Evolutionary conservation across 2,113 vertebrate genomes (phyloP).

Genomic region (Leptobrachium leishanense): DNA sequence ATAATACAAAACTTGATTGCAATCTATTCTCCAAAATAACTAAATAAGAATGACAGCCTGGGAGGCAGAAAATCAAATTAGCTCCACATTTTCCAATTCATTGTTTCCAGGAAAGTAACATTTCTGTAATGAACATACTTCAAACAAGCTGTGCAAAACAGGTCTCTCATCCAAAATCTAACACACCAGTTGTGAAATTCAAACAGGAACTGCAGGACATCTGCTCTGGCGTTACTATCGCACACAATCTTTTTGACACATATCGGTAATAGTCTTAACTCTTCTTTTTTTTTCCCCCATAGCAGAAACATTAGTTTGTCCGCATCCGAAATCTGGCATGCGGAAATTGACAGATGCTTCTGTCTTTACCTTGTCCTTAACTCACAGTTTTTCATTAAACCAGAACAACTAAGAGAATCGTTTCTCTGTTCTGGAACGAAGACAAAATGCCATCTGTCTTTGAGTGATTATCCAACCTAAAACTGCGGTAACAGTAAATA

Average conservation of each 20-base stretch:
- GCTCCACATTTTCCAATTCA: slow-evolving; percentile 67
- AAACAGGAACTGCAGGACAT: slow-evolving; percentile 72
- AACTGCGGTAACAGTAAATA: slow-evolving; percentile 54
- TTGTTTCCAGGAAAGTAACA: slow-evolving; percentile 75
- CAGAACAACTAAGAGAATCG: slow-evolving; percentile 71
- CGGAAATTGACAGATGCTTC: slow-evolving; percentile 72
- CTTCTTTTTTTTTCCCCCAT: slow-evolving; percentile 55
- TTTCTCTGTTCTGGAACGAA: slow-evolving; percentile 73
- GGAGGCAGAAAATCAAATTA: slow-evolving; percentile 63
- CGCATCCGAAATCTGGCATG: slow-evolving; percentile 71
- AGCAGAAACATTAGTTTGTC: slow-evolving; percentile 75
- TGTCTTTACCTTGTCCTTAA: slow-evolving; percentile 76
- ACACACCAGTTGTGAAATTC: slow-evolving; percentile 72
- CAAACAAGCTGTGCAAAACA: slow-evolving; percentile 67
- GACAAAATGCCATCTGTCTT: slow-evolving; percentile 79
- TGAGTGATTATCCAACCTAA: slow-evolving; percentile 74
- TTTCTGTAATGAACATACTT: slow-evolving; percentile 70
- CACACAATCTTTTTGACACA: slow-evolving; percentile 70
- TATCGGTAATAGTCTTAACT: slow-evolving; percentile 70
- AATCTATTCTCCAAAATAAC: slow-evolving; percentile 58
- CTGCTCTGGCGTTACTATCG: slow-evolving; percentile 76
- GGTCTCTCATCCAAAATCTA: slow-evolving; percentile 68
- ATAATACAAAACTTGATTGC: slow-evolving; percentile 27
- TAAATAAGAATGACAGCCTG: slow-evolving; percentile 58
- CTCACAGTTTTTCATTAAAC: slow-evolving; percentile 74